phyloP scores from a whole-genome alignment of 2,888 invertebrate genomes.

The Acanthococcus lagerstroemiae region DNA sequence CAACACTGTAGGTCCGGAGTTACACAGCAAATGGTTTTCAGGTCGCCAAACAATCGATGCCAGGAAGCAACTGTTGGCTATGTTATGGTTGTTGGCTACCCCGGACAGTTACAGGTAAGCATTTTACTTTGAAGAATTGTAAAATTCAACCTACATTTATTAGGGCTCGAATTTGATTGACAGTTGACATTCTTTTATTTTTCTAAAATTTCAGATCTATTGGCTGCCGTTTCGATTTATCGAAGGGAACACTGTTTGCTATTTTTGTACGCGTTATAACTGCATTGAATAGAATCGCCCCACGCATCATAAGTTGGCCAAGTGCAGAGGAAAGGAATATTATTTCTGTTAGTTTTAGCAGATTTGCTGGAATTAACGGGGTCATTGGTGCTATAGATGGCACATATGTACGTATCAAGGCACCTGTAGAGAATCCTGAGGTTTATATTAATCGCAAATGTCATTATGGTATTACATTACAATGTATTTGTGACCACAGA shows the following conservation, averaged over 20 bases:
- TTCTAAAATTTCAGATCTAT: neutral
- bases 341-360: neutral
- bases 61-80: constrained; percentile 31
- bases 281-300: neutral
- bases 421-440: neutral
- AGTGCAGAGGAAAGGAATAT: neutral
- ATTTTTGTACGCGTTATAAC: neutral
- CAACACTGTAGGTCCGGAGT: neutral
- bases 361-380: neutral
- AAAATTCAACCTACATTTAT: neutral
- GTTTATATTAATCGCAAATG: constrained; percentile 36
- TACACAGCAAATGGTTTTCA: neutral
- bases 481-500: constrained; percentile 36
- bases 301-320: neutral
- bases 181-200: too few species aligned
- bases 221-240: neutral
- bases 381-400: neutral
- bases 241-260: neutral
- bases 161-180: neutral
- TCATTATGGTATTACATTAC: constrained; percentile 35
- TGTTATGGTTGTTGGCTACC: constrained; percentile 35
- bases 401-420: neutral
- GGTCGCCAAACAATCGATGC: constrained; percentile 18
- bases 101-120: constrained; percentile 34
- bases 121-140: neutral